Percentiles rank a stretch among this genome's conserved stretches.
Conservation (phyloP, 2,113 vertebrate species). For the Bubalus kerabau region DNA sequence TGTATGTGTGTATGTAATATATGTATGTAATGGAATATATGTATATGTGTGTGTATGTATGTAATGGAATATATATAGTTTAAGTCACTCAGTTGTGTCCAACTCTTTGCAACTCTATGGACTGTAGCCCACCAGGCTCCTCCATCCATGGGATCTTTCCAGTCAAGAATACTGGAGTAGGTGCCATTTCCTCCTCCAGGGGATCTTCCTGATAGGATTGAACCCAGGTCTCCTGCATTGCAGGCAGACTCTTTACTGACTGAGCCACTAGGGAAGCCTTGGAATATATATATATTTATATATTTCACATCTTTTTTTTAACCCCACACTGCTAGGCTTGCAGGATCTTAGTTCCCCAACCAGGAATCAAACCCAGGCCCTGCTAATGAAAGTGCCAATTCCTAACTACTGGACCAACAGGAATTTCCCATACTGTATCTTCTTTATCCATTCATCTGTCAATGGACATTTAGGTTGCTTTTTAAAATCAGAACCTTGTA, state of each 20-base stretch:
- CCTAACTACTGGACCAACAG: neutral
- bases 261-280: neutral
- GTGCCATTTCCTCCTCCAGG: neutral
- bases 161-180: neutral
- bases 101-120: neutral
- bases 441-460: neutral
- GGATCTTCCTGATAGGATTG: neutral
- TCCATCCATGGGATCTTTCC: neutral
- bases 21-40: neutral
- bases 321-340: neutral
- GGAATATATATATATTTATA: neutral
- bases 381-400: neutral
- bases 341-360: neutral
- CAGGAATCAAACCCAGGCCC: neutral
- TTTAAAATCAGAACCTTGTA: neutral
- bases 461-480: neutral
- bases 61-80: neutral
- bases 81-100: neutral
- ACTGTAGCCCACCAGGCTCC: neutral
- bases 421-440: neutral
- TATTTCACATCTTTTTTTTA: neutral
- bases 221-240: neutral
- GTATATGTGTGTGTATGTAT: neutral
- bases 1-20: too few relatives aligned
- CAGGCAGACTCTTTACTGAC: neutral